A percentile compares a stretch with the other conserved stretches of the same genome.
phyloP scores from a whole-genome alignment of 2,797 vertebrate species.

The Myotis myotis region DNA sequence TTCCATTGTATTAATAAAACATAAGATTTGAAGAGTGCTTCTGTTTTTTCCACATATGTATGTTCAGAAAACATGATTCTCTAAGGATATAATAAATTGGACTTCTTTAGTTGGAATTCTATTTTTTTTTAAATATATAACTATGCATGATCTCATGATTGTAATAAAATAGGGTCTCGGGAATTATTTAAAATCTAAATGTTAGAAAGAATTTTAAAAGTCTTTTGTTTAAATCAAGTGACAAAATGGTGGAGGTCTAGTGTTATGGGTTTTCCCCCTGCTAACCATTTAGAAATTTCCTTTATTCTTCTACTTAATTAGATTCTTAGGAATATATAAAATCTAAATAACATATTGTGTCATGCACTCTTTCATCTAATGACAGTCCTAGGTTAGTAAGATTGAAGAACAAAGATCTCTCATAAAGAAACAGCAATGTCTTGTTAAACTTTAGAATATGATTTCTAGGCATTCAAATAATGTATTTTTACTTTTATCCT shows the following conservation, averaged over 20 bases:
- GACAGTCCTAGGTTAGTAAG: neutral
- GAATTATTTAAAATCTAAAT: neutral
- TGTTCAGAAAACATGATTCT: neutral
- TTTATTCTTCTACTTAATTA: conserved; percentile 5
- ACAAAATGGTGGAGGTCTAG: neutral
- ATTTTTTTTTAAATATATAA: neutral
- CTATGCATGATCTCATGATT: neutral
- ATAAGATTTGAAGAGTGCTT: neutral
- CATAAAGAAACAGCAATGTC: neutral
- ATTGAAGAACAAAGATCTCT: neutral
- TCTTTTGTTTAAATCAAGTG: neutral
- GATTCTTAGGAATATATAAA: neutral
- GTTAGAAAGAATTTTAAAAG: neutral
- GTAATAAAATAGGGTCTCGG: neutral
- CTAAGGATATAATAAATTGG: neutral
- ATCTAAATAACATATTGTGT: neutral
- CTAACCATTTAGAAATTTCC: neutral
- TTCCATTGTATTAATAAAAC: neutral
- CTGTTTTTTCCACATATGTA: neutral
- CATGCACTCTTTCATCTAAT: neutral
- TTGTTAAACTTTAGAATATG: conserved; percentile 16
- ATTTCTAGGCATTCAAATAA: neutral
- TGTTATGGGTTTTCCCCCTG: neutral
- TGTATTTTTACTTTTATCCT: neutral
- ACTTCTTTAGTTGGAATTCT: neutral